Base-by-base conservation (phyloP, 2,113 vertebrate species). In the Peromyscus leucopus region DNA sequence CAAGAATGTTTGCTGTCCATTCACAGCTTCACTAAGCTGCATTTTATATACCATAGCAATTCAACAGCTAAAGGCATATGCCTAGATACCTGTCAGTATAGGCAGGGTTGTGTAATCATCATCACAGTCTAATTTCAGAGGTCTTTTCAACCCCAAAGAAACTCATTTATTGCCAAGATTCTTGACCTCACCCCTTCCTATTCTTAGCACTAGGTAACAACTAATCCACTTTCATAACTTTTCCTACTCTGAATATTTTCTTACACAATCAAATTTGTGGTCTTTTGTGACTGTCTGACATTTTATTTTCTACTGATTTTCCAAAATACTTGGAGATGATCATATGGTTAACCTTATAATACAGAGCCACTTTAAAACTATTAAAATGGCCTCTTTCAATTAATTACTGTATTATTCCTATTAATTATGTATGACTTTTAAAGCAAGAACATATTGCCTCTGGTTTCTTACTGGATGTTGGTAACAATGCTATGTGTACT, bases 251-350 rank as follows among this genome's bases (percentile, higher is more conserved):
- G 5, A 13, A 33, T 63, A 76, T 76, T 76, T 89, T 51, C n/a
- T 71, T 78, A 71, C 19, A 75, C 12, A 79, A n/a, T 85, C 19
- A 17, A 65, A 48, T n/a, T 84, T 17, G 22, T 78, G 48, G 31
- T 72, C 55, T 96, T 89, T 61, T 19, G 1, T 79, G 46, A 83
- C 31, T n/a, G 8, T 19, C 39, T 86, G 69, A 61, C 33, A 12
- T 83, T 90, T 69, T 57, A 67, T 57, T 97, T 95, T 55, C 51
- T 13, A 72, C 17, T 33, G 26, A 42, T 90, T 95, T 96, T 75
- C 55, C 51, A 93, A 48, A 95, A 94, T 9, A 8, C 74, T 85
- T 63, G 4, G 19, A 74, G 1, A 85, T 92, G 7, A 48, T 80
- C 33, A 65, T 33, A 89, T 87, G 39, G 78, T 59, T 93, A 7